Conservation (phyloP, 1,140 invertebrate genomes). For the Cotesia typhae region DNA sequence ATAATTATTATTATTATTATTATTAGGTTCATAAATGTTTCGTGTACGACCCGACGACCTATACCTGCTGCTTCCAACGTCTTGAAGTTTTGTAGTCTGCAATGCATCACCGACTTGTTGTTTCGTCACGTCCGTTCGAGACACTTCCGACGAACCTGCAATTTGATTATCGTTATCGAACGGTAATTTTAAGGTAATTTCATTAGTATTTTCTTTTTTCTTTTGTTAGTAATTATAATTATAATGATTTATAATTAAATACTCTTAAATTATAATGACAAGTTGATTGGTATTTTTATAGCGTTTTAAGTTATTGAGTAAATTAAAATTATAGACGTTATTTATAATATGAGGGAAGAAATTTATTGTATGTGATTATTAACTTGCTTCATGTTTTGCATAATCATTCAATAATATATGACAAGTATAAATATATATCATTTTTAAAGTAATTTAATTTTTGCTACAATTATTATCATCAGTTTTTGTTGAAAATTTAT, state of each 20-base stretch:
- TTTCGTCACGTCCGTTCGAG: slow-evolving; percentile 13
- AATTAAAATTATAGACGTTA: too few species aligned
- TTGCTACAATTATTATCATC: too few species aligned
- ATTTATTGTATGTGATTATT: neutral
- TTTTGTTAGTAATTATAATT: neutral
- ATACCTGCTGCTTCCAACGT: slow-evolving; percentile 60
- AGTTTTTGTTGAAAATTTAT: too few species aligned
- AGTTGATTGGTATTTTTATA: neutral
- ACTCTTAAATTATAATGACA: neutral
- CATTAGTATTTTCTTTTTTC: neutral
- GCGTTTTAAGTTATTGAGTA: too few species aligned
- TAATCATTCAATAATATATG: neutral
- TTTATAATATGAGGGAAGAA: slow-evolving; percentile 1
- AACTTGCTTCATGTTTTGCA: slow-evolving; percentile 9
- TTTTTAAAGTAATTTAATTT: too few species aligned
- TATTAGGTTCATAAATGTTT: slow-evolving; percentile 48
- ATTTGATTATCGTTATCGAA: slow-evolving; percentile 1
- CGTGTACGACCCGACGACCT: slow-evolving; percentile 44
- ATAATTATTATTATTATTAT: slow-evolving; percentile 37
- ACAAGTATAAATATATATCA: too few species aligned
- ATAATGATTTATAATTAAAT: too few species aligned
- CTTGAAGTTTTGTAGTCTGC: slow-evolving; percentile 16
- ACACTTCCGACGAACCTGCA: slow-evolving; percentile 12
- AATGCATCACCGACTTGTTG: slow-evolving; percentile 43
- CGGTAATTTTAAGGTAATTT: neutral